Conservation (phyloP, 2,888 invertebrate species). For the Andrena chrysosceles region DNA sequence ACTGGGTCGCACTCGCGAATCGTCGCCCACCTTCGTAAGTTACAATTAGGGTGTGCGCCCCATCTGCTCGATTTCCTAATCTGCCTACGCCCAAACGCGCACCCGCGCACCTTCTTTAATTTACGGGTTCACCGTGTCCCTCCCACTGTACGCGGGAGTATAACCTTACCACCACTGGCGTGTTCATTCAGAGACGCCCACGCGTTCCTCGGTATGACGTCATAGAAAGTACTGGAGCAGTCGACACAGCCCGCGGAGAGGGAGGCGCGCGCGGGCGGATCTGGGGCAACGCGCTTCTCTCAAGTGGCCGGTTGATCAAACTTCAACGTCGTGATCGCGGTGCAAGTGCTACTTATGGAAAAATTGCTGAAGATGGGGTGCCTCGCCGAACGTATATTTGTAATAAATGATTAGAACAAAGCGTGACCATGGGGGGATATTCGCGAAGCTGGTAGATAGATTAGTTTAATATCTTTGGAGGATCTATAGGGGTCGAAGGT, state of each 20-base stretch:
- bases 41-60: not conserved
- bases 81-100: not conserved
- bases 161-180: conserved; percentile 16
- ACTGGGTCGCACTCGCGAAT: not conserved
- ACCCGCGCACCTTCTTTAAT: conserved; percentile 15
- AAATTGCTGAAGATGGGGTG: not conserved
- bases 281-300: conserved; percentile 37
- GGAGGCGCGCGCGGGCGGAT: conserved; percentile 31
- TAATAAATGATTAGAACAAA: no score
- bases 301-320: conserved; percentile 17
- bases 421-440: no score
- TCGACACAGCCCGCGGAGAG: conserved; percentile 29
- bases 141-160: conserved; percentile 9
- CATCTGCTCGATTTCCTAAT: not conserved
- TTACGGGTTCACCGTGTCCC: conserved; percentile 2
- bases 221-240: conserved; percentile 70
- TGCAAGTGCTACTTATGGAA: not conserved
- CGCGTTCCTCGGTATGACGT: conserved; percentile 73
- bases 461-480: no score
- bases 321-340: not conserved
- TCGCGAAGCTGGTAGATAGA: no score
- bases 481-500: no score
- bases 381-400: not conserved
- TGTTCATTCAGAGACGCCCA: conserved; percentile 69
- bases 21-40: not conserved